phyloP scores from a whole-genome alignment of 2,797 vertebrate genomes.

The Cryptoblepharus egeriae region DNA sequence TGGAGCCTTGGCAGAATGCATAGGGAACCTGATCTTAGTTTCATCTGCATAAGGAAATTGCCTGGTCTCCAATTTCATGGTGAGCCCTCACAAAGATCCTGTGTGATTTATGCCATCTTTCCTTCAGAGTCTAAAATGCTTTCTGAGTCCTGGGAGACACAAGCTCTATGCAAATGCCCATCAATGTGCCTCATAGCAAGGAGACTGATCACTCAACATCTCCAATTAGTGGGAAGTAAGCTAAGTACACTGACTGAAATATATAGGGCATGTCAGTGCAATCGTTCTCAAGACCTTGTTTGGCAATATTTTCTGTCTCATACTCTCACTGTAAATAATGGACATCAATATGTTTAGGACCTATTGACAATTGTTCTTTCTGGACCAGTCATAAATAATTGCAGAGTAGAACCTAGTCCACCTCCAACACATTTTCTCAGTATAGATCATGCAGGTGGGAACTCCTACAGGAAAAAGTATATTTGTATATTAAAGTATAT shows the following conservation, averaged over 20 bases:
- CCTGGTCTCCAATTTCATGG: constrained; percentile 40
- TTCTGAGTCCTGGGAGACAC: constrained; percentile 13
- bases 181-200: background rate
- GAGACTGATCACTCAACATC: constrained; percentile 17
- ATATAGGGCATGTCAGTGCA: background rate
- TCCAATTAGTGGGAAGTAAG: background rate
- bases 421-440: background rate
- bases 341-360: background rate
- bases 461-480: background rate
- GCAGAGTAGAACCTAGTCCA: background rate
- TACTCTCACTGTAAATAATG: background rate
- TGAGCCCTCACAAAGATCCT: constrained; percentile 28
- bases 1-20: constrained; percentile 33
- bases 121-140: constrained; percentile 28
- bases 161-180: constrained; percentile 8
- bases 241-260: constrained; percentile 9
- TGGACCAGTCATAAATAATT: background rate
- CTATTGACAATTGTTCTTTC: background rate
- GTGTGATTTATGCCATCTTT: constrained; percentile 34
- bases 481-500: background rate
- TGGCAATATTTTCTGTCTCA: background rate
- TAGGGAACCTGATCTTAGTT: constrained; percentile 47
- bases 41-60: constrained; percentile 41
- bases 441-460: background rate
- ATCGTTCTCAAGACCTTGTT: background rate